A percentile compares a stretch with the other conserved stretches of the same genome.
These are phyloP conservation scores for Drosophila emarginata DNA, from an alignment of 2,888 invertebrate species.

Conservation along the genomic window DNA sequence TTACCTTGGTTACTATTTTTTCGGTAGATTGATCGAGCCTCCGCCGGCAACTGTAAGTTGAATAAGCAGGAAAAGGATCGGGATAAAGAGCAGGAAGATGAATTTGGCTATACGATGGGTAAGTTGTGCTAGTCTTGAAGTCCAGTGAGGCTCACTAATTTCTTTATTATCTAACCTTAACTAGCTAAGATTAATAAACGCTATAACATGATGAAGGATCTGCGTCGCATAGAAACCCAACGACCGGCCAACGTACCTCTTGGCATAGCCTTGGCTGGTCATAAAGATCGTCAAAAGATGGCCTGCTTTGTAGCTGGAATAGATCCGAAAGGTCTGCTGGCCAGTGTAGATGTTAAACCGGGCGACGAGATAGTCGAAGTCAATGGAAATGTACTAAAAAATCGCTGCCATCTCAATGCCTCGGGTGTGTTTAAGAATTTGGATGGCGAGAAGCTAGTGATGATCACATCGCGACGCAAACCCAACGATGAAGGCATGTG, in stretches of 20 bases:
- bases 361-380: slow-evolving; percentile 98
- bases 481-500: slow-evolving; percentile 87
- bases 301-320: slow-evolving; percentile 98
- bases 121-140: slow-evolving; percentile 81
- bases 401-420: slow-evolving; percentile 97
- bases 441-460: slow-evolving; percentile 91
- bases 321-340: slow-evolving; percentile 92
- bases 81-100: slow-evolving; percentile 94
- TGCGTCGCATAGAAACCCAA: slow-evolving; percentile 86
- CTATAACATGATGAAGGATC: slow-evolving; percentile 91
- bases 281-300: slow-evolving; percentile 96
- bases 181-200: slow-evolving; percentile 96
- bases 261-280: slow-evolving; percentile 96
- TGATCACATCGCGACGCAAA: slow-evolving; percentile 84
- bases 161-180: not conserved
- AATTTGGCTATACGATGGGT: slow-evolving; percentile 97
- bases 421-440: slow-evolving; percentile 97
- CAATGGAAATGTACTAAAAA: slow-evolving; percentile 96
- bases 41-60: slow-evolving; percentile 92
- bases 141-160: not conserved
- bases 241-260: slow-evolving; percentile 90
- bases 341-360: slow-evolving; percentile 89
- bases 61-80: slow-evolving; percentile 89
- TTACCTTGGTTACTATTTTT: too few species aligned
- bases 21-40: slow-evolving; percentile 91